Evolutionary conservation across 2,888 invertebrate genomes (phyloP).

Genomic region (Leptopterna dolabrata): DNA sequence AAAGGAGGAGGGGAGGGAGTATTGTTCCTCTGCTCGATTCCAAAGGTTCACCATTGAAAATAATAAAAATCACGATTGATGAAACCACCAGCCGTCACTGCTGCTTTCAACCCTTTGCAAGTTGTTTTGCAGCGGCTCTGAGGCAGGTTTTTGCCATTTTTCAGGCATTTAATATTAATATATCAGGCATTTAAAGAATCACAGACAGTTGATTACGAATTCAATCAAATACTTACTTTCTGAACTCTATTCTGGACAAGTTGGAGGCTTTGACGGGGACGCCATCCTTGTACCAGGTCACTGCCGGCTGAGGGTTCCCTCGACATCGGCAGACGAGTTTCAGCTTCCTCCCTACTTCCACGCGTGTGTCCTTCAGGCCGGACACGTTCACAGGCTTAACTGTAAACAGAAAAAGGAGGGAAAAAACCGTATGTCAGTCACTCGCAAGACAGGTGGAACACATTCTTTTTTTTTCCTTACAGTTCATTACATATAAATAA

Average conservation of each 20-base stretch:
- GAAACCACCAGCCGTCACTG: too few species aligned
- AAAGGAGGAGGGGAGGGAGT: too few species aligned
- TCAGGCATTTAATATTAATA: too few species aligned
- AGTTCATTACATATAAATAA: background rate
- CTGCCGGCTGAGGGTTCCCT: constrained; percentile 83
- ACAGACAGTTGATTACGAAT: background rate
- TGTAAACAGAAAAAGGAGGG: constrained; percentile 46
- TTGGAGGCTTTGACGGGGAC: constrained; percentile 73
- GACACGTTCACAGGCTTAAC: constrained; percentile 63
- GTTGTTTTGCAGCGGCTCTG: too few species aligned
- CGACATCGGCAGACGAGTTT: constrained; percentile 80
- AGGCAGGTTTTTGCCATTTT: too few species aligned
- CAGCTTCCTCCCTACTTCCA: constrained; percentile 66
- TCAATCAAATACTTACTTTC: constrained; percentile 69
- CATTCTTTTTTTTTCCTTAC: background rate
- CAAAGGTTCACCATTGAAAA: too few species aligned
- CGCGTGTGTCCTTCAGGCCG: constrained; percentile 63
- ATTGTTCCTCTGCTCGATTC: too few species aligned
- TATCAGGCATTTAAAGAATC: too few species aligned
- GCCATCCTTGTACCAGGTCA: constrained; percentile 85
- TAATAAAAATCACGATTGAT: too few species aligned
- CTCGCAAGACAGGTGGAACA: background rate
- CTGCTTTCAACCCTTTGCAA: too few species aligned
- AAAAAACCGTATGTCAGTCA: background rate
- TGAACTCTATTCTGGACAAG: constrained; percentile 73